Conservation (phyloP, 2,888 invertebrate genomes). For the Diadromus collaris region DNA sequence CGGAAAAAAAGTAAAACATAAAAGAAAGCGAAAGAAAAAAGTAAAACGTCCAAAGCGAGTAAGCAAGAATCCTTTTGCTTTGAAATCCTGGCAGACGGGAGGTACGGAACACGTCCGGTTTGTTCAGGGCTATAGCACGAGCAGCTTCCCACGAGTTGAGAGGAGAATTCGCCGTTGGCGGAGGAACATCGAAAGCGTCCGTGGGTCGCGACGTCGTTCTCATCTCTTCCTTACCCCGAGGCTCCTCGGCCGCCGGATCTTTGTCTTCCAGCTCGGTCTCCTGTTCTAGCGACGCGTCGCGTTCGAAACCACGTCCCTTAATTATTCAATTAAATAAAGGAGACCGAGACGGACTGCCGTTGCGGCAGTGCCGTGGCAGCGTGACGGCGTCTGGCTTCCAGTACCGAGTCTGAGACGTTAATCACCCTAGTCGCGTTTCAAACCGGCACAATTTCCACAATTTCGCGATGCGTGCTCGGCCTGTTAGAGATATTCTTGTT, state of each 20-base stretch:
- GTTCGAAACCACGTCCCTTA: conserved; percentile 46
- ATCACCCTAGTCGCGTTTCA: conserved; percentile 28
- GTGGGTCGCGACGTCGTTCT: conserved; percentile 12
- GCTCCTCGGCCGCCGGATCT: conserved; percentile 28
- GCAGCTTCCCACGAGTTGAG: conserved; percentile 26
- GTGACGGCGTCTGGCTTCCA: conserved; percentile 17
- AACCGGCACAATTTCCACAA: conserved; percentile 21
- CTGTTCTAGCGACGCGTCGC: conserved; percentile 31
- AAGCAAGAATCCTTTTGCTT: conserved; percentile 13
- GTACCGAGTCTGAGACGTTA: conserved; percentile 18
- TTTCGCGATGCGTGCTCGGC: conserved; percentile 25
- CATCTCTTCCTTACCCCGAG: conserved; percentile 1
- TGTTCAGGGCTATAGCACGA: conserved; percentile 31
- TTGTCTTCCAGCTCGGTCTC: conserved; percentile 27
- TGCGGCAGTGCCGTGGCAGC: conserved; percentile 31
- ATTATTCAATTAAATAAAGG: conserved; percentile 65
- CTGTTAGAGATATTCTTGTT: conserved; percentile 21
- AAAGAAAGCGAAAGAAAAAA: conserved; percentile 2
- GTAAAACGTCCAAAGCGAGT: conserved; percentile 11
- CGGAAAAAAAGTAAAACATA: not conserved
- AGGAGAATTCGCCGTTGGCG: conserved; percentile 28
- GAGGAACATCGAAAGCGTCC: conserved; percentile 28
- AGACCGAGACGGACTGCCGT: conserved; percentile 34
- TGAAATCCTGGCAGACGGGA: conserved; percentile 21
- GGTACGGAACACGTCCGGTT: conserved; percentile 37